phyloP scores from a whole-genome alignment of 2,113 vertebrate species.

The Psephotus haematonotus region DNA sequence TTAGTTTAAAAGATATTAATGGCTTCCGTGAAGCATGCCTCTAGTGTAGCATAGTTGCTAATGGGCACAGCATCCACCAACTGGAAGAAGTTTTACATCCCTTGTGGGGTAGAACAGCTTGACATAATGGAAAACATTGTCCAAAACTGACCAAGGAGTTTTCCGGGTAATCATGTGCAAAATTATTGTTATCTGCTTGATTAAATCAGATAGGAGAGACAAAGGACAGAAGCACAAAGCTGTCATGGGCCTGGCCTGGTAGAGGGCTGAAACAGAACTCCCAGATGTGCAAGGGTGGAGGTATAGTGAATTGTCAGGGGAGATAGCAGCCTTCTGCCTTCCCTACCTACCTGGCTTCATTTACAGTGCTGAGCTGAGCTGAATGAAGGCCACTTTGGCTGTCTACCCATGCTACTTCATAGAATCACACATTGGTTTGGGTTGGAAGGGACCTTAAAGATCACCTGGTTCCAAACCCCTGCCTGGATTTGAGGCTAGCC shows the following conservation, averaged over 20 bases:
- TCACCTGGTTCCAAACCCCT: background rate
- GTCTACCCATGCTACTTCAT: accelerated
- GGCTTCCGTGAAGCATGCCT: background rate
- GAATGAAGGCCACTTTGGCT: background rate
- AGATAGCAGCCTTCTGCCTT: background rate
- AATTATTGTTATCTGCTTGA: background rate
- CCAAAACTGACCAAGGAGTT: background rate
- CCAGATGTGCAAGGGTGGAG: background rate
- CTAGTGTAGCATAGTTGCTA: background rate
- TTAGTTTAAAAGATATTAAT: background rate
- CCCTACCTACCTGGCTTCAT: background rate
- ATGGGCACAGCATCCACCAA: background rate
- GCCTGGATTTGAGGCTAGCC: background rate
- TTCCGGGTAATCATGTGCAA: background rate
- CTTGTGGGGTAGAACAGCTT: background rate
- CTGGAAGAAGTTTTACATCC: background rate
- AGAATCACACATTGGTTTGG: background rate
- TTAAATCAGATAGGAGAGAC: background rate
- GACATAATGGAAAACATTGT: background rate
- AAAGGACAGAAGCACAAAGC: background rate
- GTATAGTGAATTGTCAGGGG: background rate
- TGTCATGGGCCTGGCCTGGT: background rate
- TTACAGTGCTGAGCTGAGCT: background rate
- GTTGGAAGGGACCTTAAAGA: background rate
- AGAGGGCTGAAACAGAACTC: background rate